phyloP scores from a whole-genome alignment of 2,797 vertebrate genomes.

The Pitangus sulphuratus region DNA sequence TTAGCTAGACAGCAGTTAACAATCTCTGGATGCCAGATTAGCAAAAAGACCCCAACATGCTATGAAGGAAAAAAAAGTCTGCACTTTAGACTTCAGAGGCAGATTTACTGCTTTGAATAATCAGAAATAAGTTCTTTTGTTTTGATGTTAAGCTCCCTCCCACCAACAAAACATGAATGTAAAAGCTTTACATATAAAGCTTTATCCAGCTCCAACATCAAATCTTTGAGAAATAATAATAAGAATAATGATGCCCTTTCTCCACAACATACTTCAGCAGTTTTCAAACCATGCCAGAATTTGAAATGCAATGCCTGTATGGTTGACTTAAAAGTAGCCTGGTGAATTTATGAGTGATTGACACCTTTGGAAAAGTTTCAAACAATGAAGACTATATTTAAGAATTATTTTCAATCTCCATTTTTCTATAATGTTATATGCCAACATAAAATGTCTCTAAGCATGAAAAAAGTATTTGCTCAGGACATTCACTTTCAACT shows the following conservation, averaged over 20 bases:
- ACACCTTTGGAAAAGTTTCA: not conserved
- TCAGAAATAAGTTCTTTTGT: not conserved
- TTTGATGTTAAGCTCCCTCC: slow-evolving; percentile 2
- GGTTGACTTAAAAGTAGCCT: not conserved
- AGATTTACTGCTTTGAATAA: slow-evolving; percentile 29
- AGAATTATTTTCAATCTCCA: not conserved
- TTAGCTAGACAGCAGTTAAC: slow-evolving; percentile 50
- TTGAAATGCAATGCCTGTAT: not conserved
- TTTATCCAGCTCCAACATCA: not conserved
- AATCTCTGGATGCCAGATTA: slow-evolving; percentile 31
- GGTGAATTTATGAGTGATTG: not conserved
- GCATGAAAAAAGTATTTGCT: not conserved
- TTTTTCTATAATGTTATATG: not conserved
- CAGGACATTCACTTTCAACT: not conserved
- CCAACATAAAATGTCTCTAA: not conserved
- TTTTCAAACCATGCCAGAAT: not conserved
- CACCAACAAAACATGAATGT: not conserved
- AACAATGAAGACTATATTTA: not conserved
- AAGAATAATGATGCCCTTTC: not conserved
- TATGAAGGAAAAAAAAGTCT: not conserved
- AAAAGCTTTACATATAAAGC: not conserved
- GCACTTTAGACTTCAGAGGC: not conserved
- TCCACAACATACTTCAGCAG: not conserved
- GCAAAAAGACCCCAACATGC: not conserved
- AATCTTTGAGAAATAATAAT: not conserved